Conservation (phyloP, 2,888 invertebrate genomes). For the Athetis lepigone region DNA sequence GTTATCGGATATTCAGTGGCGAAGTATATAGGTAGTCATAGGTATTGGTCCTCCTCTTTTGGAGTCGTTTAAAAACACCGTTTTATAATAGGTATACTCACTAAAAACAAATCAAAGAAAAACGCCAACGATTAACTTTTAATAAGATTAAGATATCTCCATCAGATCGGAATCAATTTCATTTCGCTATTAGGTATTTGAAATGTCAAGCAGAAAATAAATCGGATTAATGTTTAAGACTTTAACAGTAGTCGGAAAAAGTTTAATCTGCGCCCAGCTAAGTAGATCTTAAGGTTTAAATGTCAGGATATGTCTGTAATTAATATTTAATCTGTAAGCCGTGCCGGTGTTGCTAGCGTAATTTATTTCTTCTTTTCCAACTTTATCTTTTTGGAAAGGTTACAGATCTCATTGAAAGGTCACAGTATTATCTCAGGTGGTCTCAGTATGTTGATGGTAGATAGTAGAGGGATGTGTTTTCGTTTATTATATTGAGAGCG, state of each 20-base stretch:
- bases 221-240: conserved; percentile 51
- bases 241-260: conserved; percentile 41
- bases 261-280: conserved; percentile 48
- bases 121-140: conserved; percentile 24
- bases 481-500: neutral
- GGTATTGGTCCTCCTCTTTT: no score
- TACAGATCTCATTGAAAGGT: conserved; percentile 24
- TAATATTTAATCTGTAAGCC: conserved; percentile 52
- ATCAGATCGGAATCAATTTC: conserved; percentile 48
- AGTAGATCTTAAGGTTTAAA: conserved; percentile 47
- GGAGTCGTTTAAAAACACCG: no score
- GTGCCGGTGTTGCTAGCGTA: conserved; percentile 38
- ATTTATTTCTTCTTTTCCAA: conserved; percentile 29
- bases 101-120: no score
- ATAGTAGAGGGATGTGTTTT: neutral
- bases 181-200: conserved; percentile 37
- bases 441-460: neutral
- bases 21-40: no score
- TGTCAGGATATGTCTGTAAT: conserved; percentile 53
- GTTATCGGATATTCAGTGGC: no score
- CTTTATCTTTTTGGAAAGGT: conserved; percentile 21
- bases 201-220: conserved; percentile 64
- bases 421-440: conserved; percentile 15
- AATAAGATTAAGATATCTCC: conserved; percentile 42
- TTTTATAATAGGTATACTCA: no score